A percentile compares a stretch with the other conserved stretches of the same genome.
Conservation (phyloP, 2,888 invertebrate species). For the Melitaea athalia region DNA sequence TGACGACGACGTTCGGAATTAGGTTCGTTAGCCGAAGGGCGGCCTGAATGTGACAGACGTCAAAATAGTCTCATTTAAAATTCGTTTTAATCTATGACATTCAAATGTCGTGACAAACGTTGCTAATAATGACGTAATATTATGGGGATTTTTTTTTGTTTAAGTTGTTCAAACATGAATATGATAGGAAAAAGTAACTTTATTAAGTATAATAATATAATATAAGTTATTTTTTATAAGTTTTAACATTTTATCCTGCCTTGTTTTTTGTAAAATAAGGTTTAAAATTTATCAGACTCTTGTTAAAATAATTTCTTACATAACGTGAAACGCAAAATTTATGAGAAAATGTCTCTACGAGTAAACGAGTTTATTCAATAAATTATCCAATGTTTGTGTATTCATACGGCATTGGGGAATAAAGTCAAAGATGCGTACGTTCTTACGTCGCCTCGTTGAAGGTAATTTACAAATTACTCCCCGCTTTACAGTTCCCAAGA, state of each 20-base stretch:
- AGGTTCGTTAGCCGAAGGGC: constrained; percentile 75
- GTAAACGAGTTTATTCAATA: constrained; percentile 24
- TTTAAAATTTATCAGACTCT: too few relatives aligned
- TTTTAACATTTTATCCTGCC: too few relatives aligned
- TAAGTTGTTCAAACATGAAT: neutral
- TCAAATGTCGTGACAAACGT: constrained; percentile 40
- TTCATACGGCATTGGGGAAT: constrained; percentile 39
- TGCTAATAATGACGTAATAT: constrained; percentile 34
- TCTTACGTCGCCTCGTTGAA: constrained; percentile 46
- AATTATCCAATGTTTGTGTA: constrained; percentile 30
- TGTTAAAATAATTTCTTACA: too few relatives aligned
- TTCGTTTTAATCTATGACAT: constrained; percentile 51
- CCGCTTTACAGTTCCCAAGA: constrained; percentile 67
- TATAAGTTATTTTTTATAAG: too few relatives aligned
- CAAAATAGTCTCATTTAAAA: constrained; percentile 70
- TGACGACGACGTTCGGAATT: constrained; percentile 57
- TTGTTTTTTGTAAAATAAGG: too few relatives aligned
- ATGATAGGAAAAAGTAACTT: neutral
- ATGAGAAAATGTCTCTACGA: neutral
- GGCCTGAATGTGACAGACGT: constrained; percentile 72
- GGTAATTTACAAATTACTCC: constrained; percentile 67
- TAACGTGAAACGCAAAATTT: neutral
- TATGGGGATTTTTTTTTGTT: constrained; percentile 1
- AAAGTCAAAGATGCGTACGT: constrained; percentile 43
- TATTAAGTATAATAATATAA: neutral